phyloP scores from a whole-genome alignment of 2,797 vertebrate genomes.

The Gymnoscopelus braueri region DNA sequence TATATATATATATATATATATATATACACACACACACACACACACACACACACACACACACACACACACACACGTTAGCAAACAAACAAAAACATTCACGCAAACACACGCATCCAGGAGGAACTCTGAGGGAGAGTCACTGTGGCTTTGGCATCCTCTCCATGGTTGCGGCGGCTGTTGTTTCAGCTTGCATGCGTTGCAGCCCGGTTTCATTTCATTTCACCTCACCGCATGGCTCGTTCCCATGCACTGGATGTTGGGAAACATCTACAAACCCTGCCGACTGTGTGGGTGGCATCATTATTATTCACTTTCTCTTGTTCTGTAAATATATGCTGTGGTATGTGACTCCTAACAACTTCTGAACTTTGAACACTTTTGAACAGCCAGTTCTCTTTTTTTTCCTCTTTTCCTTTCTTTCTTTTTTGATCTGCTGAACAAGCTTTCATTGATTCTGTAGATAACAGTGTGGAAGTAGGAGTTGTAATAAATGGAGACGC shows the following conservation, averaged over 20 bases:
- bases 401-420: not conserved
- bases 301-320: constrained; percentile 66
- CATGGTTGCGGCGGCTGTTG: constrained; percentile 38
- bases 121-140: constrained; percentile 24
- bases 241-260: constrained; percentile 44
- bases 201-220: constrained; percentile 61
- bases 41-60: constrained; percentile 1
- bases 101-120: constrained; percentile 26
- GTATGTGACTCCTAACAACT: constrained; percentile 61
- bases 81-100: not conserved
- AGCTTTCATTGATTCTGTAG: constrained; percentile 52
- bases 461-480: constrained; percentile 57
- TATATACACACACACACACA: too few species aligned
- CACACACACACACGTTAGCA: not conserved
- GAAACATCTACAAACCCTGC: constrained; percentile 46
- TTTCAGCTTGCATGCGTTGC: constrained; percentile 52
- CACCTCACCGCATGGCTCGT: constrained; percentile 55
- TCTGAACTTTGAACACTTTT: constrained; percentile 47
- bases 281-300: constrained; percentile 56
- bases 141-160: constrained; percentile 43
- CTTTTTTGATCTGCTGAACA: constrained; percentile 33
- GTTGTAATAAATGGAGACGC: constrained; percentile 55
- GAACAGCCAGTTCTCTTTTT: constrained; percentile 56
- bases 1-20: too few species aligned
- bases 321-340: constrained; percentile 70